phyloP scores from a whole-genome alignment of 2,797 vertebrate species.

The Notolepis coatsorum region DNA sequence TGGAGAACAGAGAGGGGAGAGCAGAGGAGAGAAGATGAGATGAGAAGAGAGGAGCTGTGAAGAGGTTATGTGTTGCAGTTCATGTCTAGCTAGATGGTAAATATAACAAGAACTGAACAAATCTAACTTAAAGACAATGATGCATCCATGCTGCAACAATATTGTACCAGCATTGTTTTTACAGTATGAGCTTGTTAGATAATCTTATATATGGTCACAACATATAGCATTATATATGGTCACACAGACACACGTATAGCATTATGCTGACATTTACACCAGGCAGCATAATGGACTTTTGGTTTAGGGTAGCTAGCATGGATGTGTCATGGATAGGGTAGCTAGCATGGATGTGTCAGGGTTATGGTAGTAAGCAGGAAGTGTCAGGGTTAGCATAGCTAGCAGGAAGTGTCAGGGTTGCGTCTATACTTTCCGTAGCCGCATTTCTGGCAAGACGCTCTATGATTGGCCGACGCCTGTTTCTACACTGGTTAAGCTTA shows the following conservation, averaged over 20 bases:
- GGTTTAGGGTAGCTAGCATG: too few relatives aligned
- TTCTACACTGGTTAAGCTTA: too few relatives aligned
- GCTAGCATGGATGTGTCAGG: too few relatives aligned
- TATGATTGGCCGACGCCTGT: too few relatives aligned
- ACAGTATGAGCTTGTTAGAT: neutral
- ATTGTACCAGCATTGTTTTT: conserved; percentile 12
- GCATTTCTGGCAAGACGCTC: too few relatives aligned
- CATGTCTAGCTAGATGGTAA: conserved; percentile 56
- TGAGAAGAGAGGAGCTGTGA: conserved; percentile 55
- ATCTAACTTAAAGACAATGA: neutral
- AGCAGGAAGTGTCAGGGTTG: too few relatives aligned
- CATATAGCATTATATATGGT: conserved; percentile 3
- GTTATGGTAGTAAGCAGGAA: too few relatives aligned
- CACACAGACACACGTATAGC: neutral
- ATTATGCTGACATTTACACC: conserved; percentile 3
- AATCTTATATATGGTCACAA: conserved; percentile 15
- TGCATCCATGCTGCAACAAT: conserved; percentile 31
- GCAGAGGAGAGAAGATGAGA: conserved; percentile 60
- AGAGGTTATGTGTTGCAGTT: conserved; percentile 60
- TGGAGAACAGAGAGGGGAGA: conserved; percentile 26
- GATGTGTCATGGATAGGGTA: too few relatives aligned
- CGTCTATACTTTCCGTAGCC: too few relatives aligned
- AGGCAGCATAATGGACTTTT: too few relatives aligned
- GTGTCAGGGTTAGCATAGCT: too few relatives aligned
- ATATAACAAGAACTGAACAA: neutral